Evolutionary conservation across 2,113 vertebrate species (phyloP).

Genomic region (Arizona elegans): DNA sequence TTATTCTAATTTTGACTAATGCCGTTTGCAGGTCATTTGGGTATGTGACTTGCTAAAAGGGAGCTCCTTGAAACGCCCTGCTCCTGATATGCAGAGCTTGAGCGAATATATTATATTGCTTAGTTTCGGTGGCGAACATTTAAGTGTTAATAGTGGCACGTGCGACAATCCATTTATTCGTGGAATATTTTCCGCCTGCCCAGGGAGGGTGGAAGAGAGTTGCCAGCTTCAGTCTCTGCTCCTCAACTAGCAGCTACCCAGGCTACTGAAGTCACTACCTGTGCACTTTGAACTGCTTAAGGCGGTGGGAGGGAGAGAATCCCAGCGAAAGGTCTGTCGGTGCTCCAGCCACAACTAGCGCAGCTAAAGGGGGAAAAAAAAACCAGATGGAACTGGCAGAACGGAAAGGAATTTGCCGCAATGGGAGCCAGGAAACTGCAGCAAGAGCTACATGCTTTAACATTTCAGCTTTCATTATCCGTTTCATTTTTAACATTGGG

Average conservation of each 20-base stretch:
- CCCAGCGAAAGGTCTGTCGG: background rate
- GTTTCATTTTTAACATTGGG: slow-evolving; percentile 63
- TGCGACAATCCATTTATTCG: background rate
- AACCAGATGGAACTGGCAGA: background rate
- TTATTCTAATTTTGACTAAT: background rate
- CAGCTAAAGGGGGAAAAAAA: background rate
- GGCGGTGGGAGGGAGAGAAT: background rate
- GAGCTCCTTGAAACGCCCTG: too few species aligned
- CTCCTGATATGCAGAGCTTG: background rate
- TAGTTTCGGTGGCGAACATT: background rate
- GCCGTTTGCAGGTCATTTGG: background rate
- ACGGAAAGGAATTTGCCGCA: slow-evolving; percentile 25
- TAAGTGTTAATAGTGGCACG: background rate
- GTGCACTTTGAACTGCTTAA: background rate
- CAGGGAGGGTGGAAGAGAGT: background rate
- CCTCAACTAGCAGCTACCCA: slow-evolving; percentile 15
- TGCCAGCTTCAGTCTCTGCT: background rate
- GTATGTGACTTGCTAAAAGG: background rate
- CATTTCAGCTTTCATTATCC: slow-evolving; percentile 61
- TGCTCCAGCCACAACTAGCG: background rate
- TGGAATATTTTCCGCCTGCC: background rate
- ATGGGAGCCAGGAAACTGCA: slow-evolving; percentile 42
- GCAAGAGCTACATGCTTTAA: slow-evolving; percentile 49
- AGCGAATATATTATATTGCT: background rate
- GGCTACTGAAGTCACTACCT: background rate